phyloP scores from a whole-genome alignment of 2,113 vertebrate genomes.

The Pipa parva region DNA sequence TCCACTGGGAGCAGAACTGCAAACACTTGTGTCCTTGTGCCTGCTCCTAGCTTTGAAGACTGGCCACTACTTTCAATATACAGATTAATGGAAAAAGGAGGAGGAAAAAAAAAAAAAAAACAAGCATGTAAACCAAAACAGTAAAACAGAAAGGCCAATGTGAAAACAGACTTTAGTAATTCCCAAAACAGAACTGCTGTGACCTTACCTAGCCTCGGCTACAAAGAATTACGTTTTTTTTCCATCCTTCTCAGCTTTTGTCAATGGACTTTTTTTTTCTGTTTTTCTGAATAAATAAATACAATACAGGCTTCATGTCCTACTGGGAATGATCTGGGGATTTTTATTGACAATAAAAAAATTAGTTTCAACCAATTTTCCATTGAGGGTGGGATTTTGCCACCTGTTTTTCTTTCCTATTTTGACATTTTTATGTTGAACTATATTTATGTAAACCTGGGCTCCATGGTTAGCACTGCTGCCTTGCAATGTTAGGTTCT shows the following conservation, averaged over 20 bases:
- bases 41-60: slow-evolving; percentile 19
- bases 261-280: slow-evolving; percentile 11
- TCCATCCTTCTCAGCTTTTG: slow-evolving; percentile 11
- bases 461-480: no score
- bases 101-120: slow-evolving; percentile 3
- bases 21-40: slow-evolving; percentile 36
- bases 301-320: no score
- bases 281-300: not conserved
- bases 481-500: no score
- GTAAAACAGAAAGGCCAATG: slow-evolving; percentile 23
- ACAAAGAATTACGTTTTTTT: slow-evolving; percentile 19
- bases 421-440: no score
- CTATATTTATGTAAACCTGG: no score
- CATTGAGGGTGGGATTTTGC: no score
- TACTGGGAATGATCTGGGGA: no score
- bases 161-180: slow-evolving; percentile 23
- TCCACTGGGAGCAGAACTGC: slow-evolving; percentile 12
- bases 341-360: no score
- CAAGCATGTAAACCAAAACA: slow-evolving; percentile 31
- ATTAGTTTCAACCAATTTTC: no score
- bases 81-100: slow-evolving; percentile 29
- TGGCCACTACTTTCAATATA: slow-evolving; percentile 5
- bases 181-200: slow-evolving; percentile 27
- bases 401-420: no score
- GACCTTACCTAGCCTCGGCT: slow-evolving; percentile 34